Evolutionary conservation across 2,113 vertebrate species (phyloP), one percentile per base, ranked within the genome.

Genomic region (Megaceryle maxima): DNA sequence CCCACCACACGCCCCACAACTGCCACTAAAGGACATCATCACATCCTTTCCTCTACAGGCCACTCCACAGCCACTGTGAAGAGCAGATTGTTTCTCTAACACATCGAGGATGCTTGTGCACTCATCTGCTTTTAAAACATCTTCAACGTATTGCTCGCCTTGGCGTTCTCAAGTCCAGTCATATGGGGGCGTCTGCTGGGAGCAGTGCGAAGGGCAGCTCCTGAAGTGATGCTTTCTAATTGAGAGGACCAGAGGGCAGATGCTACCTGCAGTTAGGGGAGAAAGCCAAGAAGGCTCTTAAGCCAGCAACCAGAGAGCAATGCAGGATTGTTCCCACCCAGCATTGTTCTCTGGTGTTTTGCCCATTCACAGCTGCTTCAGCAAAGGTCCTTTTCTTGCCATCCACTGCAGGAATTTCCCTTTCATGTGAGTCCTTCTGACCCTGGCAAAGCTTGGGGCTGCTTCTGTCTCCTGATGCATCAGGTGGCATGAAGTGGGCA

Each of bases 1-100:
- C 31, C 46, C 0, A 0, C 55, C 6, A 0, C 16, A 25, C 84
- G 43, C 62, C 35, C 41, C 43, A 48, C 2, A 4, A 5, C 28
- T 2, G 2, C 9, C 50, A 46, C 73, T 46, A 18, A 50, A 48
- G 59, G 76, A 77, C 64, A 89, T 22, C 20, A 72, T 50, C 6
- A 0, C 39, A 43, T 48, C 1, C 0, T 79, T 62, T 80, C 35
- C 1, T 19, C 68, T 87, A 14, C 46, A 60, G 3, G 11, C 31
- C 57, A 13, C 62, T 87, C 66, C 37, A n/a, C n/a, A 87, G 41
- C 68, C 41, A 70, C 26, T 67, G 51, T 41, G 78, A 51, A 85
- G 66, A 84, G 63, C 33, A 79, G 35, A 35, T 83, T 56, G 37
- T 83, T 86, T 46, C 48, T 62, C 29, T 68, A 19, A 88, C 3